phyloP scores from a whole-genome alignment of 2,113 vertebrate species.

The Sigmodon hispidus region DNA sequence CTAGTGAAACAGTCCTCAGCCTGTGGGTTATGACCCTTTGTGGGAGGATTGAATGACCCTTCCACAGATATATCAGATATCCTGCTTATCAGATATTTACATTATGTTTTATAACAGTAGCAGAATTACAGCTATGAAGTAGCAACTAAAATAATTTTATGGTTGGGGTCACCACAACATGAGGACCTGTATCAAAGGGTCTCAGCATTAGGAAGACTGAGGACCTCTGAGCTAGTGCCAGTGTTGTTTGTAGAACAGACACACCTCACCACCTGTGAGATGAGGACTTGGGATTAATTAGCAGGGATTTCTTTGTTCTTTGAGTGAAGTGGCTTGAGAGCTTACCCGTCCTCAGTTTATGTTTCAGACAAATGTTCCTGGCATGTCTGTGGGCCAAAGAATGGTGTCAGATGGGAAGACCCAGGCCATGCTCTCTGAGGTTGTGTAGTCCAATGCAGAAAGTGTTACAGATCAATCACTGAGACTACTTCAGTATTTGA shows the following conservation, averaged over 20 bases:
- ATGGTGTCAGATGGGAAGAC: background rate
- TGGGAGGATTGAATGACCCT: background rate
- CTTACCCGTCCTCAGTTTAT: background rate
- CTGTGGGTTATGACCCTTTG: background rate
- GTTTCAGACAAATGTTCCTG: background rate
- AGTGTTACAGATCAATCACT: background rate
- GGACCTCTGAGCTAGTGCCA: background rate
- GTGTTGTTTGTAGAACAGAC: background rate
- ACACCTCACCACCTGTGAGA: background rate
- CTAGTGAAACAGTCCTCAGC: background rate
- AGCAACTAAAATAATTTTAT: background rate
- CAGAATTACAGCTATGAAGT: background rate
- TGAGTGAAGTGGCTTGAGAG: constrained; percentile 3
- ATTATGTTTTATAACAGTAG: background rate
- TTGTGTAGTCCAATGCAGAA: background rate
- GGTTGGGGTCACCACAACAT: background rate
- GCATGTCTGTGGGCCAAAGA: background rate
- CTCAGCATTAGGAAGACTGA: background rate
- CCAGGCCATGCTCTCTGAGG: background rate
- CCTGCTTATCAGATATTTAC: background rate
- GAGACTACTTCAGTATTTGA: background rate
- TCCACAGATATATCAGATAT: background rate
- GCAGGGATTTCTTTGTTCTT: background rate
- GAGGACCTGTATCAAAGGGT: background rate
- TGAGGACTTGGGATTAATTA: background rate